Conservation (phyloP, 2,113 vertebrate species). For the Ophthalmotilapia sp. region DNA sequence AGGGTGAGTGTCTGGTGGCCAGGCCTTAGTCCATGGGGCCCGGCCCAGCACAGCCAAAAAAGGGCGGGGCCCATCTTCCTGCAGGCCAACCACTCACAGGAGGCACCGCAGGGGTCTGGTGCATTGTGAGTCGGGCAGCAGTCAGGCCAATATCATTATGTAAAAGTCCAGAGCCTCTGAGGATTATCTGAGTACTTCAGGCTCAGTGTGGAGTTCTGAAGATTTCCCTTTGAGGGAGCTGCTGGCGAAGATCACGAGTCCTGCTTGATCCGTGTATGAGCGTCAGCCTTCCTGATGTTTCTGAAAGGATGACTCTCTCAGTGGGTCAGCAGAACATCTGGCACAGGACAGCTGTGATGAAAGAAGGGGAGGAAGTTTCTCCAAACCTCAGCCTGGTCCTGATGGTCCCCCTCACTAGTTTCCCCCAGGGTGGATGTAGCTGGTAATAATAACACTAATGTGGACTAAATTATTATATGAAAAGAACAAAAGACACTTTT, state of each 20-base stretch:
- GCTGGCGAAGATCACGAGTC: not conserved
- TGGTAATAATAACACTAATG: not conserved
- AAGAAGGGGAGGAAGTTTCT: not conserved
- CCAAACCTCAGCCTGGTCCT: not conserved
- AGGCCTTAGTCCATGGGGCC: not conserved
- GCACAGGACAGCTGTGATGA: not conserved
- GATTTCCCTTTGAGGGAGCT: not conserved
- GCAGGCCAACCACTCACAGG: not conserved
- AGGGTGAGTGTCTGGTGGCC: not conserved
- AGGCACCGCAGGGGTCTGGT: not conserved
- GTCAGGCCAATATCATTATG: not conserved
- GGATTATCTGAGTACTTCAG: not conserved
- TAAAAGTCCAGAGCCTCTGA: not conserved
- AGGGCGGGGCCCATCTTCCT: not conserved
- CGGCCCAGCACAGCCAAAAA: not conserved
- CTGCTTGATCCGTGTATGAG: not conserved
- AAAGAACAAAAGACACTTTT: not conserved
- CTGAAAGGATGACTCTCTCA: not conserved
- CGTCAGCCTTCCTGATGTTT: not conserved
- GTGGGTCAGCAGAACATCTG: not conserved
- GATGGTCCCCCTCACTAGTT: not conserved
- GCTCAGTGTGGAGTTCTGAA: not conserved
- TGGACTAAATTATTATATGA: not conserved
- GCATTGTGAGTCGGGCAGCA: not conserved
- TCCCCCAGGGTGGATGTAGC: not conserved